Base-by-base conservation (phyloP, 2,888 invertebrate species). In the Acanthacorydalis orientalis region DNA sequence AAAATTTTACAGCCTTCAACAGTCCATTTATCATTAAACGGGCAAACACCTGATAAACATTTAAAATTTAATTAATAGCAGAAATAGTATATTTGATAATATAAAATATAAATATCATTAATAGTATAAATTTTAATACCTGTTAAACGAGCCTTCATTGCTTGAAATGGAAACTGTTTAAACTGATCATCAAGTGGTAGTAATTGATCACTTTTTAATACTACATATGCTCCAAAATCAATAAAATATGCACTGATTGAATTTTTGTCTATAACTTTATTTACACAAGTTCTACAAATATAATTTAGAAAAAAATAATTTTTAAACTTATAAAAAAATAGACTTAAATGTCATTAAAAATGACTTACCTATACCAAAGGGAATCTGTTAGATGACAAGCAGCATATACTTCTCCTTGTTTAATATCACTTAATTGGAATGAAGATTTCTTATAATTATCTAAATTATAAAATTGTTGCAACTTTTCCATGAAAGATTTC, bases 1-100 rank as follows among this genome's bases (percentile, higher is more conserved):
- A 88, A 88, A 50, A 75, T 67, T 46, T 81, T 65, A 56, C 83
- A 83, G 62, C 85, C 84, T 54, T 81, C 79, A 53, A 80, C 75
- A 0, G 76, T 70, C 83, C 83, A 84, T 63, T 83, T 70, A 16
- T 61, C 62, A 50, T 68, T 62, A 23, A 58, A 64, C 39, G 76
- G 69, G 52, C 65, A 63, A 48, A 77, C 68, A 48, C 71, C 77
- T 76, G 49, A 4, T 55, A 57, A 53, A 48, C 48, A 51, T 11
- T 15, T 34, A 39, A 31, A 44, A 15, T 4, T 41, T 16, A 14
- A 10, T n/a, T n/a, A n/a, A n/a, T n/a, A n/a, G n/a, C n/a, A n/a
- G n/a, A n/a, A n/a, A n/a, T n/a, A n/a, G n/a, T n/a, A n/a, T n/a
- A n/a, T n/a, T n/a, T n/a, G n/a, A n/a, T n/a, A n/a, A n/a, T n/a